These are phyloP conservation scores for Melieria omissa DNA, from an alignment of 2,888 invertebrate species.

Conservation along the genomic window DNA sequence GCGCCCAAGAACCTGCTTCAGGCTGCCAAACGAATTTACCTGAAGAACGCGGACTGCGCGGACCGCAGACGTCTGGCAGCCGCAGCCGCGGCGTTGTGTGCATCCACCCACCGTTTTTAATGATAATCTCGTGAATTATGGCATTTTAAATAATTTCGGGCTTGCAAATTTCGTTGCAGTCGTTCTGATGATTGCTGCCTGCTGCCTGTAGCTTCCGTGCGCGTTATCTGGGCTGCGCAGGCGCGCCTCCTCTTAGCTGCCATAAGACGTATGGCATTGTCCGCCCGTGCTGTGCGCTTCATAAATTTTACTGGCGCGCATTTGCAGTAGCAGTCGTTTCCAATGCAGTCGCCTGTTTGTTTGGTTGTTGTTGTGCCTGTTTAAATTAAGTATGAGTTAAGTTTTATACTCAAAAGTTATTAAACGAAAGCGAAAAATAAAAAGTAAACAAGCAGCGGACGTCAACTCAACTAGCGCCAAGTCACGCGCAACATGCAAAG, in stretches of 20 bases:
- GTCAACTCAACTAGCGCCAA: slow-evolving; percentile 25
- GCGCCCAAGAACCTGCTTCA: neutral
- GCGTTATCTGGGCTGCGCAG: neutral
- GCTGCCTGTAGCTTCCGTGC: slow-evolving; percentile 17
- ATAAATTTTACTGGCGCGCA: slow-evolving; percentile 28
- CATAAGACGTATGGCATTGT: slow-evolving; percentile 18
- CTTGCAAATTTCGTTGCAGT: slow-evolving; percentile 39
- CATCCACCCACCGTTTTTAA: slow-evolving; percentile 65
- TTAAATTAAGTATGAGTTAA: neutral
- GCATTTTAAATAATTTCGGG: slow-evolving; percentile 67
- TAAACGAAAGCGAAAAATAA: no score
- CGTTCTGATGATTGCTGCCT: neutral
- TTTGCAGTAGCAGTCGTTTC: neutral
- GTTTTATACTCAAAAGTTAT: neutral
- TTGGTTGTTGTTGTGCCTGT: neutral
- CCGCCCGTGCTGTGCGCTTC: slow-evolving; percentile 20
- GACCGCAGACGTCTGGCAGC: no score
- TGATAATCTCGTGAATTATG: slow-evolving; percentile 67
- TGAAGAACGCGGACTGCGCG: no score
- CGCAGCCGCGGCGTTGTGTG: slow-evolving; percentile 9
- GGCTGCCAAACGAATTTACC: no score
- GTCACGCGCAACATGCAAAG: slow-evolving; percentile 22
- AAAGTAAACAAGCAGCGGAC: no score
- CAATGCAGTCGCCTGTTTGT: neutral
- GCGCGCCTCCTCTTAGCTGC: neutral